phyloP scores from a whole-genome alignment of 2,113 vertebrate genomes.

The Sarotherodon lohbergeri region DNA sequence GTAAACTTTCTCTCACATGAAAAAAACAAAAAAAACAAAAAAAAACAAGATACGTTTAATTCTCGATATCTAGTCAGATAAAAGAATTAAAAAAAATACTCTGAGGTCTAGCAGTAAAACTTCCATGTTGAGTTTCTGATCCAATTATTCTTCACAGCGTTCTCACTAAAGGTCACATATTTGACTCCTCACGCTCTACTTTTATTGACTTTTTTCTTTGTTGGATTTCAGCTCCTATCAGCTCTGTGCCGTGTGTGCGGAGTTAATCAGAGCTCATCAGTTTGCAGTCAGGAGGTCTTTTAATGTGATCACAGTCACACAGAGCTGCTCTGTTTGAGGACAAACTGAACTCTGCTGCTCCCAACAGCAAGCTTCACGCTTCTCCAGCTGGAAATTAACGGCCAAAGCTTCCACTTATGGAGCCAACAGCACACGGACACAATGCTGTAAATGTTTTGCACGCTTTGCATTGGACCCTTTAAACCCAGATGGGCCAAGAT shows the following conservation, averaged over 20 bases:
- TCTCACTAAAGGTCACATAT: background rate
- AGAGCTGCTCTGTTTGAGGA: background rate
- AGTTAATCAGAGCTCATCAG: background rate
- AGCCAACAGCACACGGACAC: background rate
- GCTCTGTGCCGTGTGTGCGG: background rate
- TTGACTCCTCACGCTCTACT: background rate
- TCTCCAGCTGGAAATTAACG: background rate
- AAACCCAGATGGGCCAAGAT: background rate
- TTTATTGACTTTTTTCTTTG: background rate
- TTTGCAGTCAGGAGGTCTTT: background rate
- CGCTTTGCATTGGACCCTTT: background rate
- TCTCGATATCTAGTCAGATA: background rate
- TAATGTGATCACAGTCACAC: background rate
- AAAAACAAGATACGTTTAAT: background rate
- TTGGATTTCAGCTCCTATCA: background rate
- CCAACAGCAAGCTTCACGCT: background rate
- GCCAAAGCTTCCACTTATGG: background rate
- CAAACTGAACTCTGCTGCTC: background rate
- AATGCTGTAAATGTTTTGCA: background rate
- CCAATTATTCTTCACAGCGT: background rate
- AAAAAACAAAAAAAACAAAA: background rate
- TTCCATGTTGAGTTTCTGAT: background rate
- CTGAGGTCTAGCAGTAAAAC: background rate
- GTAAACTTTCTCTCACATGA: background rate
- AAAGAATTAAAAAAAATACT: accelerated